Base-by-base conservation (phyloP, 2,888 invertebrate genomes). In the Trimorus sp. region DNA sequence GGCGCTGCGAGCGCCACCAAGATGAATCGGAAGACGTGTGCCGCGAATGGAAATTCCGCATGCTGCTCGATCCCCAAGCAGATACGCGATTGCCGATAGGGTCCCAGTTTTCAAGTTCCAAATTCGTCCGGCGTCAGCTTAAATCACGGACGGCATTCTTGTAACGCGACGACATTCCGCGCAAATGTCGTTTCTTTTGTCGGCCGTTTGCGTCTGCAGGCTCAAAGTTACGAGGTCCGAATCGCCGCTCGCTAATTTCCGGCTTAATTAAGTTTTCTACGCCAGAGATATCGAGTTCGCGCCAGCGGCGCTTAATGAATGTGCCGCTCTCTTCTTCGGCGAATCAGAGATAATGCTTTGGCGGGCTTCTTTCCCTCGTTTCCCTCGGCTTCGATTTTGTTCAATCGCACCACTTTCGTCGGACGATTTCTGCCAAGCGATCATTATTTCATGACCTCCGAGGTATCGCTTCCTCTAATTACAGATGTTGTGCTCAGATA, bases 51-150 rank as follows among this genome's bases (percentile, higher is more conserved):
- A 80, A 80, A 80, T 83, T 70, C 74, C 63, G 54, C 56, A 63
- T 42, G 74, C 51, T 38, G 62, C 70, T 66, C 68, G 74, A 66
- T 68, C 65, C 59, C 60, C 16, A 78, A 78, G 78, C 75, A 75
- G 80, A 68, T 75, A 78, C 71, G 78, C 83, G 59, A 80, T 83
- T 78, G 78, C 68, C 76, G 75, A 83, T 83, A 78, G 78, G 75
- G 68, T 81, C 71, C 70, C 78, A 78, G 75, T 71, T 78, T 60
- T 71, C 74, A 81, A 68, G 78, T 78, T 81, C 70, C 78, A 81
- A 56, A 80, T 83, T 78, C 80, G 62, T 80, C n/a, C n/a, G n/a
- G n/a, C n/a, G n/a, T n/a, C n/a, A n/a, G n/a, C 78, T 81, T 81
- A 40, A 49, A 40, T 63, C 71, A 49, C 69, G 37, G 59, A 26